A percentile compares a stretch with the other conserved stretches of the same genome.
Conservation (phyloP, 1,140 invertebrate species). For the Papilio helenus region DNA sequence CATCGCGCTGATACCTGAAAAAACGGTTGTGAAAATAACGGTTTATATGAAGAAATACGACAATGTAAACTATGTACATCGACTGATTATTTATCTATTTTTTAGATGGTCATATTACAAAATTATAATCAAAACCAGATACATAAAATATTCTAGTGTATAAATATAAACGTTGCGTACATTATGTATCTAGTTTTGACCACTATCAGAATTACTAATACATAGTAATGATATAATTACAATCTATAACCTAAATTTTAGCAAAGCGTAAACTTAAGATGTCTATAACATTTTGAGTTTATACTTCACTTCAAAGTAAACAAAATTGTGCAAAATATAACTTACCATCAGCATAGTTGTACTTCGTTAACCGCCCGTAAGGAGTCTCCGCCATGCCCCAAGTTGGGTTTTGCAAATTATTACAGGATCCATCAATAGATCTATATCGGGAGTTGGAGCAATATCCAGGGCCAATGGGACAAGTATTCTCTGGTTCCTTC, state of each 20-base stretch:
- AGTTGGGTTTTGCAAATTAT: slow-evolving; percentile 31
- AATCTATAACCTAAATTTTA: no score
- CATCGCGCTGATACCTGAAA: slow-evolving; percentile 86
- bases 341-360: slow-evolving; percentile 1
- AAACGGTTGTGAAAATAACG: not conserved
- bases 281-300: no score
- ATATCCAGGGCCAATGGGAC: not conserved
- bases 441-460: slow-evolving; percentile 28
- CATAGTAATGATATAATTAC: slow-evolving; percentile 13
- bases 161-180: not conserved
- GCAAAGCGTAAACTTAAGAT: no score
- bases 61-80: not conserved
- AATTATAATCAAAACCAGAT: not conserved
- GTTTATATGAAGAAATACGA: not conserved
- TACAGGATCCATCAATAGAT: slow-evolving; percentile 33
- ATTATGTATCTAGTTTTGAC: not conserved
- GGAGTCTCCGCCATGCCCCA: slow-evolving; percentile 30
- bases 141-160: not conserved
- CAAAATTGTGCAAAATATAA: not conserved
- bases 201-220: not conserved
- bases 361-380: not conserved
- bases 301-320: no score
- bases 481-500: not conserved
- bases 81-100: not conserved
- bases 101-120: not conserved